Evolutionary conservation across 2,113 vertebrate species (phyloP).

Genomic region (Apodemus speciosus): DNA sequence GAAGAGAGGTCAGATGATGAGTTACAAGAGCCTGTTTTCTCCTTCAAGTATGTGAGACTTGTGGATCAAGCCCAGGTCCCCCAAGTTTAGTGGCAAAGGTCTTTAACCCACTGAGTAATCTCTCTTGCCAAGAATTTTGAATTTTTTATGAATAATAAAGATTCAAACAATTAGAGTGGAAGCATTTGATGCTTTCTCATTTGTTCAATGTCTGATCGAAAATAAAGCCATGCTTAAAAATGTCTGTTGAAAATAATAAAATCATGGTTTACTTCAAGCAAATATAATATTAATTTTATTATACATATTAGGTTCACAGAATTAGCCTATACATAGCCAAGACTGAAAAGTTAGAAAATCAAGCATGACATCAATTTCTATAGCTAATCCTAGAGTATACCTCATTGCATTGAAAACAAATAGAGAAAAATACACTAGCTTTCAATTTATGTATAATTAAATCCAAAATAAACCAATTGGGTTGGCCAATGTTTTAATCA

Average conservation of each 20-base stretch:
- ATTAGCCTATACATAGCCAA: neutral
- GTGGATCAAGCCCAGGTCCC: neutral
- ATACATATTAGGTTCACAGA: neutral
- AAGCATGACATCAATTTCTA: neutral
- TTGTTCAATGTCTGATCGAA: neutral
- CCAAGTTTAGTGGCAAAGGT: neutral
- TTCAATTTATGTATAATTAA: neutral
- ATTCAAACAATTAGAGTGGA: slow-evolving; percentile 11
- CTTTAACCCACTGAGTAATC: neutral
- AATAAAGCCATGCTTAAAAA: neutral
- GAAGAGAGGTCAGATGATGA: too few species aligned
- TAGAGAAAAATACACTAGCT: neutral
- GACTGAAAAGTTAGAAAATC: slow-evolving; percentile 15
- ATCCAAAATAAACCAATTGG: neutral
- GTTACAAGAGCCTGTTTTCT: neutral
- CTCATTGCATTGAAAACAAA: neutral
- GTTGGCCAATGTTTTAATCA: slow-evolving; percentile 2
- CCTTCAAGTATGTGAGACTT: fast-evolving
- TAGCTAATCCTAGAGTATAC: neutral
- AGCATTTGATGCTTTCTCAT: neutral
- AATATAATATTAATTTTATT: slow-evolving; percentile 19
- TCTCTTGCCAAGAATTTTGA: neutral
- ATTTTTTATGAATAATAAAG: neutral
- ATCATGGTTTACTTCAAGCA: neutral
- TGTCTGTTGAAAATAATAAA: neutral